Evolutionary conservation across 2,888 invertebrate genomes (phyloP).

Genomic region (Malacosoma neustria): DNA sequence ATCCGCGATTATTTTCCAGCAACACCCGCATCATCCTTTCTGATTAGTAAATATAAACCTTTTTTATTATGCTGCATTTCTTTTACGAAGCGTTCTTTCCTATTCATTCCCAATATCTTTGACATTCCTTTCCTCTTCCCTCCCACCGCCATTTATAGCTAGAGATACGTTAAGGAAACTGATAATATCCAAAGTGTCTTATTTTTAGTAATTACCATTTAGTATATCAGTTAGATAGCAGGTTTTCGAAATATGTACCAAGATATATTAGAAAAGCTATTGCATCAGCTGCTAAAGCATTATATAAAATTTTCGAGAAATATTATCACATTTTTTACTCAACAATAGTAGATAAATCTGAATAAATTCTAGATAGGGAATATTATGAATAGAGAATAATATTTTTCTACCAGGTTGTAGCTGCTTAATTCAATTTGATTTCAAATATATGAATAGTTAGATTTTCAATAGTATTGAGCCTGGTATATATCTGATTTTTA

Average conservation of each 20-base stretch:
- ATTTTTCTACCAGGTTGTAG: constrained; percentile 65
- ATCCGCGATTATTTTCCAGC: constrained; percentile 69
- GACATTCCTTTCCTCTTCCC: constrained; percentile 52
- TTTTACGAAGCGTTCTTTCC: constrained; percentile 26
- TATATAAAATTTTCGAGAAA: constrained; percentile 34
- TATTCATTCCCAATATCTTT: constrained; percentile 48
- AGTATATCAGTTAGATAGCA: constrained; percentile 64
- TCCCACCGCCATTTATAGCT: constrained; percentile 34
- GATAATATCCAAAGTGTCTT: constrained; percentile 69
- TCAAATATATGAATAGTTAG: constrained; percentile 46
- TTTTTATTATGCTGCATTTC: constrained; percentile 24
- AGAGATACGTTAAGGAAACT: constrained; percentile 51
- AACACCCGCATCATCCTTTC: constrained; percentile 65
- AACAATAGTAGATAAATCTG: constrained; percentile 36
- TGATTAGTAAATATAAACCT: constrained; percentile 20
- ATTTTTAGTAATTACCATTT: constrained; percentile 68
- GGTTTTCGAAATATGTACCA: constrained; percentile 64
- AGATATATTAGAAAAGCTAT: constrained; percentile 52
- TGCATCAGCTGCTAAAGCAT: constrained; percentile 41
- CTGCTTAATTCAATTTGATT: constrained; percentile 60
- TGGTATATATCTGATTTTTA: constrained; percentile 53
- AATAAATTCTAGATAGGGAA: constrained; percentile 62
- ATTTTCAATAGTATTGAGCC: constrained; percentile 44
- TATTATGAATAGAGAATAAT: constrained; percentile 41
- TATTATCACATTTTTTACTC: constrained; percentile 32